phyloP scores from a whole-genome alignment of 2,113 vertebrate genomes.

The Pipa parva region DNA sequence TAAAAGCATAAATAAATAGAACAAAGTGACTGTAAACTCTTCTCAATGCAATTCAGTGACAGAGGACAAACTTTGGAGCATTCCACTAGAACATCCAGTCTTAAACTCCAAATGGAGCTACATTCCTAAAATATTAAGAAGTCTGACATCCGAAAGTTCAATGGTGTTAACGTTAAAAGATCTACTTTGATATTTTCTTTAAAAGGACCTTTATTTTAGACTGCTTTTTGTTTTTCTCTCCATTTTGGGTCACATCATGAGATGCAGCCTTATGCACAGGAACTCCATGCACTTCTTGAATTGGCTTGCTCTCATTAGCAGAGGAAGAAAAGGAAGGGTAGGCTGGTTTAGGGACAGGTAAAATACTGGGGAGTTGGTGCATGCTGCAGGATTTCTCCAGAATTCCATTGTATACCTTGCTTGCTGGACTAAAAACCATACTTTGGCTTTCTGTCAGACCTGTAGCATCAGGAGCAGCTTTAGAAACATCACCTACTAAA shows the following conservation, averaged over 20 bases:
- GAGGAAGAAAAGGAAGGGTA: constrained; percentile 79
- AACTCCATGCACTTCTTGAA: constrained; percentile 61
- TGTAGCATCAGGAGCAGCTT: constrained; percentile 82
- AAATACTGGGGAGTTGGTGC: constrained; percentile 79
- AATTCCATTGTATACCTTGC: constrained; percentile 88
- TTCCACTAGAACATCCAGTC: constrained; percentile 68
- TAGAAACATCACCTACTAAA: constrained; percentile 64
- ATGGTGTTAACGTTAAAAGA: constrained; percentile 45
- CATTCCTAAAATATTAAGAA: constrained; percentile 72
- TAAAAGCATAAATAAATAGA: constrained; percentile 71
- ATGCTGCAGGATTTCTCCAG: constrained; percentile 97
- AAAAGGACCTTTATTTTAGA: constrained; percentile 96
- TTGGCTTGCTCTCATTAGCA: constrained; percentile 73
- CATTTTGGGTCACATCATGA: constrained; percentile 85
- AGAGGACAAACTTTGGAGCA: constrained; percentile 66
- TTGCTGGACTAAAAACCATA: constrained; percentile 77
- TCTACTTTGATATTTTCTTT: constrained; percentile 85
- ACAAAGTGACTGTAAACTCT: constrained; percentile 68
- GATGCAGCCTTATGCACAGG: constrained; percentile 79
- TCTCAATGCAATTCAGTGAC: constrained; percentile 63
- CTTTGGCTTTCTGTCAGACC: constrained; percentile 82
- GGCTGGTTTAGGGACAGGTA: constrained; percentile 68
- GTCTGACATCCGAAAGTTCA: constrained; percentile 48
- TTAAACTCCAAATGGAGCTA: constrained; percentile 71
- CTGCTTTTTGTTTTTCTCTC: constrained; percentile 87